Evolutionary conservation across 2,888 invertebrate species (phyloP).

Genomic region (Rhorus exstirpatorius): DNA sequence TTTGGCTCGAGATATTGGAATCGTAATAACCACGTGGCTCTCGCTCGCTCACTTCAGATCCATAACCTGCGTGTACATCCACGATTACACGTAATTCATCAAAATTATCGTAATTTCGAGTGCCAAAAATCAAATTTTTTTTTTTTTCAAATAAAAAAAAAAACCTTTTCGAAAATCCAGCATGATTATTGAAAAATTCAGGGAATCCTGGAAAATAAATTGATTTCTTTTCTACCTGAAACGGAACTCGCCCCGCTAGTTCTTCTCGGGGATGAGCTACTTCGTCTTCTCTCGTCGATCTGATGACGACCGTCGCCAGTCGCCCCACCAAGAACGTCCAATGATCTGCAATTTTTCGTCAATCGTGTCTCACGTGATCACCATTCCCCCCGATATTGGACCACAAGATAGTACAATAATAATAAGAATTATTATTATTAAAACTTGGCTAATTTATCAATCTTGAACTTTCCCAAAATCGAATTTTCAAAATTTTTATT

Average conservation of each 20-base stretch:
- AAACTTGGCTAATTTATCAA: no score
- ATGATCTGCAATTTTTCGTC: constrained; percentile 72
- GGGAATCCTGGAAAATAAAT: neutral
- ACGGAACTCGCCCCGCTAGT: constrained; percentile 94
- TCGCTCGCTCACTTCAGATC: constrained; percentile 91
- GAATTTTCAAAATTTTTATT: no score
- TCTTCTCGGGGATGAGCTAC: constrained; percentile 88
- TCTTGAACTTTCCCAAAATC: no score
- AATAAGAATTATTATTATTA: no score
- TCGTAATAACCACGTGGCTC: constrained; percentile 88
- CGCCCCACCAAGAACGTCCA: constrained; percentile 80
- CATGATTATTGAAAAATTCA: neutral
- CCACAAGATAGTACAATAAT: no score
- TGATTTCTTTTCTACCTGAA: constrained; percentile 87
- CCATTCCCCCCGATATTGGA: no score
- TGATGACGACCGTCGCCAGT: constrained; percentile 77
- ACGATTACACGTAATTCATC: neutral
- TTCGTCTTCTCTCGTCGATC: constrained; percentile 81
- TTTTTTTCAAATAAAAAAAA: no score
- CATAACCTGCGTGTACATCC: constrained; percentile 88
- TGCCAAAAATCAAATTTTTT: neutral
- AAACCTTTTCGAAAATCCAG: neutral
- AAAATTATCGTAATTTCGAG: no score
- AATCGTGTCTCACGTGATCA: neutral
- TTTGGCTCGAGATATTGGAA: constrained; percentile 85